Percentiles rank a stretch among this genome's conserved stretches.
Conservation (phyloP, 2,113 vertebrate genomes). For the Ictalurus punctatus region DNA sequence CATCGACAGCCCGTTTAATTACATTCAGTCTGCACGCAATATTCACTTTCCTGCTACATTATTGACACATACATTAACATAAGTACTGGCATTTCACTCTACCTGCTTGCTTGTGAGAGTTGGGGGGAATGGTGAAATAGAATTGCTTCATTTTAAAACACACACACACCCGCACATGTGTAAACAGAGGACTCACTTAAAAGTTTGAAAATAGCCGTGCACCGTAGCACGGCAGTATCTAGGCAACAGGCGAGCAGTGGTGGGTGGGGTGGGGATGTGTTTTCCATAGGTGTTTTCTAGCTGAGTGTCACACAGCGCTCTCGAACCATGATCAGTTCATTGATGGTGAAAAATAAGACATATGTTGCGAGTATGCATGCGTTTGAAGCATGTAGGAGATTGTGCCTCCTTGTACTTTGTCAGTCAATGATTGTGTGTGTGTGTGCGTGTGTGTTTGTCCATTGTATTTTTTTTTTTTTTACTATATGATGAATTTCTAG, state of each 20-base stretch:
- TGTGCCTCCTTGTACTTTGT: no score
- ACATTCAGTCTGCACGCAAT: slow-evolving; percentile 30
- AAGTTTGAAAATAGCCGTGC: slow-evolving; percentile 54
- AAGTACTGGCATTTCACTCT: slow-evolving; percentile 21
- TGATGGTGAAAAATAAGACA: background rate
- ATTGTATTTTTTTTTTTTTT: no score
- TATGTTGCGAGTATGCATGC: no score
- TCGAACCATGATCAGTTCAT: slow-evolving; percentile 44
- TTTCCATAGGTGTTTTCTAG: slow-evolving; percentile 40
- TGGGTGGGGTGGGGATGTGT: background rate
- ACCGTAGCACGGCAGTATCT: slow-evolving; percentile 45
- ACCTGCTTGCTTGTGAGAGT: background rate
- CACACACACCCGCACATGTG: slow-evolving; percentile 24
- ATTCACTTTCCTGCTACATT: slow-evolving; percentile 12
- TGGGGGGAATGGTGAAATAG: background rate
- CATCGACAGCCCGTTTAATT: slow-evolving; percentile 30
- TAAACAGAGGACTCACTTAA: slow-evolving; percentile 32
- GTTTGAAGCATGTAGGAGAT: no score
- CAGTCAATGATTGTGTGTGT: no score
- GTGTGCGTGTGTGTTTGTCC: no score
- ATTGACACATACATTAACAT: background rate
- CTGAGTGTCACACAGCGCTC: slow-evolving; percentile 38
- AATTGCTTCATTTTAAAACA: slow-evolving; percentile 17
- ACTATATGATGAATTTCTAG: no score
- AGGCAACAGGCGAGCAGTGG: slow-evolving; percentile 51